A percentile compares a stretch with the other conserved stretches of the same genome.
These are phyloP conservation scores for Lasioglossum pauxillum DNA, from an alignment of 2,888 invertebrate species.

Conservation along the genomic window DNA sequence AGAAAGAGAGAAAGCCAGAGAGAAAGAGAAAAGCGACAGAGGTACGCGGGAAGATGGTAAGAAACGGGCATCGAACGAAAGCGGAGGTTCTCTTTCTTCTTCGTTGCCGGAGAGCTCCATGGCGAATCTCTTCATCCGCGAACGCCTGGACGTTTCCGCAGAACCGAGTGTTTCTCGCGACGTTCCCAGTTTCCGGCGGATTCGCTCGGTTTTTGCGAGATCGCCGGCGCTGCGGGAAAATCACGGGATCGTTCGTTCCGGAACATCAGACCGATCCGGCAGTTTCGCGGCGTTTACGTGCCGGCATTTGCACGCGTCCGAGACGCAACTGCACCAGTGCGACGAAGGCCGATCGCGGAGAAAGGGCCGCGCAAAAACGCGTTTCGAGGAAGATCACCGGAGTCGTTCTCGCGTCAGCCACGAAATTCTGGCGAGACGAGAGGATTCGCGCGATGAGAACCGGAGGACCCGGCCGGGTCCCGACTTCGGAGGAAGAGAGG, in stretches of 20 bases:
- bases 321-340: background rate
- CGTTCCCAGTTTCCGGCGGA: background rate
- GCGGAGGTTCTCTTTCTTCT: slow-evolving; percentile 5
- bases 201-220: slow-evolving; percentile 1
- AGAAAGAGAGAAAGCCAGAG: background rate
- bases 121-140: slow-evolving; percentile 71
- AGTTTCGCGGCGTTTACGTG: slow-evolving; percentile 28
- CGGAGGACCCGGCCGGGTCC: background rate
- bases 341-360: background rate
- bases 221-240: background rate
- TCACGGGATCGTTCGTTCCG: slow-evolving; percentile 14
- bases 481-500: background rate
- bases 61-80: slow-evolving; percentile 15
- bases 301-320: slow-evolving; percentile 14
- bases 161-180: background rate
- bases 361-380: background rate
- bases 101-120: slow-evolving; percentile 54
- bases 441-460: slow-evolving; percentile 1
- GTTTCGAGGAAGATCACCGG: background rate
- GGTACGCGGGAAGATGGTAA: background rate
- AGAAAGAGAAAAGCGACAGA: background rate
- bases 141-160: slow-evolving; percentile 44
- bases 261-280: slow-evolving; percentile 15
- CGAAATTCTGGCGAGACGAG: slow-evolving; percentile 25
- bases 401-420: background rate